Percentiles rank a stretch among this genome's conserved stretches.
Conservation (phyloP, 2,797 vertebrate species). For the Cetoscarus ocellatus region DNA sequence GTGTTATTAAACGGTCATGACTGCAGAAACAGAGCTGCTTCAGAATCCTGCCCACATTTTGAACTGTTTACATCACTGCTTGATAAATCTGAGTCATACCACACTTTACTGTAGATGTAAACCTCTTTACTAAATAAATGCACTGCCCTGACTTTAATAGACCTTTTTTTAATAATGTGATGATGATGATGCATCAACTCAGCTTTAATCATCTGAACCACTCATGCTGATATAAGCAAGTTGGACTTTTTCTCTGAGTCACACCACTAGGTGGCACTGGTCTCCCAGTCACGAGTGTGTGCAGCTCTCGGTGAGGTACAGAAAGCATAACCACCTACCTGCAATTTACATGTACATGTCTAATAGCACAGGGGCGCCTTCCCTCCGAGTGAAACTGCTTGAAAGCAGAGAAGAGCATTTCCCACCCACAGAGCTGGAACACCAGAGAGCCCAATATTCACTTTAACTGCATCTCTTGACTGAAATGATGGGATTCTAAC, state of each 20-base stretch:
- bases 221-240: slow-evolving; percentile 16
- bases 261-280: slow-evolving; percentile 82
- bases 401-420: slow-evolving; percentile 62
- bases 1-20: slow-evolving; percentile 4
- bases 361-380: slow-evolving; percentile 63
- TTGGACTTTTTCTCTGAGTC: neutral
- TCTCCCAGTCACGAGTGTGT: slow-evolving; percentile 63
- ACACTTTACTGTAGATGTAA: neutral
- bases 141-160: neutral
- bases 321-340: slow-evolving; percentile 77
- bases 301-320: slow-evolving; percentile 44
- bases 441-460: slow-evolving; percentile 39
- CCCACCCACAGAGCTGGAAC: slow-evolving; percentile 73
- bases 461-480: slow-evolving; percentile 39
- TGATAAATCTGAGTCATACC: neutral
- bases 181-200: slow-evolving; percentile 20
- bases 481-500: slow-evolving; percentile 21
- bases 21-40: neutral
- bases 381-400: slow-evolving; percentile 59
- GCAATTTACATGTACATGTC: slow-evolving; percentile 77
- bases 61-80: neutral
- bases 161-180: slow-evolving; percentile 31
- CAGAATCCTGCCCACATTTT: neutral
- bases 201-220: slow-evolving; percentile 32
- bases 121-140: slow-evolving; percentile 4